A percentile compares a stretch with the other conserved stretches of the same genome.
Evolutionary conservation across 2,113 vertebrate species (phyloP).

Genomic region (Urocitellus parryii): DNA sequence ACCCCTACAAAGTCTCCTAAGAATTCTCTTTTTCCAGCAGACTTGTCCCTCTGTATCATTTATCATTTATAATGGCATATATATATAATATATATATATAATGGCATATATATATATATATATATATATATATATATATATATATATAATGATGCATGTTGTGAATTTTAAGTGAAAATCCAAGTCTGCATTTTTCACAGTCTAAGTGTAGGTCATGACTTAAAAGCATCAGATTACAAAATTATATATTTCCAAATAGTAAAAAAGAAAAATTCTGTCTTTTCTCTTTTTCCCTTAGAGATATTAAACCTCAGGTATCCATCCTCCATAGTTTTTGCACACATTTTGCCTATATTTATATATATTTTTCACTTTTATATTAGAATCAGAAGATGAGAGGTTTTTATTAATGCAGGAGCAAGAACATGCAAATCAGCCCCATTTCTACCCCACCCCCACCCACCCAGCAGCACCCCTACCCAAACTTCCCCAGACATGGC

Average conservation of each 20-base stretch:
- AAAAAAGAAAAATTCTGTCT: too few relatives aligned
- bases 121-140: too few relatives aligned
- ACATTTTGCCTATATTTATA: background rate
- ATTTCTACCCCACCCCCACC: background rate
- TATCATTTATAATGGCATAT: background rate
- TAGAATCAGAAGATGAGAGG: background rate
- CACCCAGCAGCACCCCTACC: background rate
- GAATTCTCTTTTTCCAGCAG: background rate
- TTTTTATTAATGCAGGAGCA: background rate
- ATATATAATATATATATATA: too few relatives aligned
- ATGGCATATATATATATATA: too few relatives aligned
- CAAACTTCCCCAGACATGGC: background rate
- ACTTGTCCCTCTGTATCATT: background rate
- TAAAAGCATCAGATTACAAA: slow-evolving; percentile 49
- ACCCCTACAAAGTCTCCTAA: background rate
- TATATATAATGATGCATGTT: slow-evolving; percentile 17
- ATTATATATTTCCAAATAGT: slow-evolving; percentile 43
- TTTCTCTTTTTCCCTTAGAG: background rate
- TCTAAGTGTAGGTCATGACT: slow-evolving; percentile 7
- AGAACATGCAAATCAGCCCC: background rate
- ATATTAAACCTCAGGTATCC: background rate
- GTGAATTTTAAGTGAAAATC: slow-evolving; percentile 41
- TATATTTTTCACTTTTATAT: background rate
- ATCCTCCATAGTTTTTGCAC: background rate
- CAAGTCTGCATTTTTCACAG: slow-evolving; percentile 44